phyloP scores from a whole-genome alignment of 1,140 invertebrate species.

The Liolophura sinensis region DNA sequence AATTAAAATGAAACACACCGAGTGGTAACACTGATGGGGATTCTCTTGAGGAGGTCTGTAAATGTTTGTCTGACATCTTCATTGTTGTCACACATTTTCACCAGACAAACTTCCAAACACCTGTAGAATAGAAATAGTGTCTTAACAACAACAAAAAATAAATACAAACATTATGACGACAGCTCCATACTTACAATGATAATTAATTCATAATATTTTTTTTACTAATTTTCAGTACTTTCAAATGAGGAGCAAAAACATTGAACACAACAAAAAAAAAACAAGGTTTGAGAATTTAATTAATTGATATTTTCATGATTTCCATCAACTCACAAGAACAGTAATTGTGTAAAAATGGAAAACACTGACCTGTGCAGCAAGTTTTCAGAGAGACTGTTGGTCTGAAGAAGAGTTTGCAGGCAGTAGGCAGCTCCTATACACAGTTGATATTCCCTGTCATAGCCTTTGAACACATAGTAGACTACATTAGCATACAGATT shows the following conservation, averaged over 20 bases:
- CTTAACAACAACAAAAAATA: too few relatives aligned
- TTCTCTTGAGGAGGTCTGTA: slow-evolving; percentile 21
- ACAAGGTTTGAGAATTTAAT: too few relatives aligned
- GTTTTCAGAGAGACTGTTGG: slow-evolving; percentile 6
- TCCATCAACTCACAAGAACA: slow-evolving; percentile 2
- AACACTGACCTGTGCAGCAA: slow-evolving; percentile 4
- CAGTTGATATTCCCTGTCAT: slow-evolving; percentile 32
- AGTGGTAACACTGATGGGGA: slow-evolving; percentile 11
- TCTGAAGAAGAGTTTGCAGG: slow-evolving; percentile 20
- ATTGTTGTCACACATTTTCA: slow-evolving; percentile 21
- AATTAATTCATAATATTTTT: too few relatives aligned
- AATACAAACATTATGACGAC: too few relatives aligned
- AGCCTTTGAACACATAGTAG: slow-evolving; percentile 26
- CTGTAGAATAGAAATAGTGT: slow-evolving; percentile 11
- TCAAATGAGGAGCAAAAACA: too few relatives aligned
- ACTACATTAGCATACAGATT: background rate
- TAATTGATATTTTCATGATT: too few relatives aligned
- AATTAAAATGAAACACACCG: background rate
- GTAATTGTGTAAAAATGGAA: background rate
- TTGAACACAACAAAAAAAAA: too few relatives aligned
- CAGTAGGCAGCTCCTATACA: slow-evolving; percentile 33
- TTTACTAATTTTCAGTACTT: too few relatives aligned
- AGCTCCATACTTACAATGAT: too few relatives aligned
- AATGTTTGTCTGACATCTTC: slow-evolving; percentile 21
- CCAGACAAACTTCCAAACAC: slow-evolving; percentile 26